Percentiles rank a stretch among this genome's conserved stretches.
Conservation (phyloP, 2,797 vertebrate species). For the Graptemys geographica region DNA sequence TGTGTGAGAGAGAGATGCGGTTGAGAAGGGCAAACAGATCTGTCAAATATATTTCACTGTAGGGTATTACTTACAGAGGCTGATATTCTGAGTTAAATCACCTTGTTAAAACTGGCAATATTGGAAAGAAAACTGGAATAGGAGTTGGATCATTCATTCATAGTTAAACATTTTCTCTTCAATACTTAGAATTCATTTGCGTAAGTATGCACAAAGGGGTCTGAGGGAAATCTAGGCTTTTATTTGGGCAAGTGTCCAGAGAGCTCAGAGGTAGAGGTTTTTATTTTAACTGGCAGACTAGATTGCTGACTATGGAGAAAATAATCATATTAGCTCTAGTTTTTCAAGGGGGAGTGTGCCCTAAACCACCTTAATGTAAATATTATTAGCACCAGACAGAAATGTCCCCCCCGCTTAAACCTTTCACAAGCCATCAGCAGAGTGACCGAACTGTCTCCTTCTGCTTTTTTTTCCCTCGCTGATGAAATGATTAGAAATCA, state of each 20-base stretch:
- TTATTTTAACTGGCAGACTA: constrained; percentile 11
- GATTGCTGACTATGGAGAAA: constrained; percentile 16
- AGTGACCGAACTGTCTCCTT: accelerated
- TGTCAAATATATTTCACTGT: not conserved
- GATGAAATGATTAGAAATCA: constrained; percentile 1
- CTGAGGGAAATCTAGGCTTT: constrained; percentile 4
- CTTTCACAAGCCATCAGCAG: not conserved
- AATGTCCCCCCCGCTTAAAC: accelerated
- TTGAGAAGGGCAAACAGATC: not conserved
- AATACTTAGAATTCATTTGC: constrained; percentile 34
- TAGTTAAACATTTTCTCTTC: not conserved
- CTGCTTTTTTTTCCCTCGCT: not conserved
- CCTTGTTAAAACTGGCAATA: constrained; percentile 4
- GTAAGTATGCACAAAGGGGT: not conserved
- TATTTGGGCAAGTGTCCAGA: not conserved
- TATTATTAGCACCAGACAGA: not conserved
- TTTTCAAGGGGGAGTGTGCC: not conserved
- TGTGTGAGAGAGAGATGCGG: not conserved
- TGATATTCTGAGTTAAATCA: constrained; percentile 8
- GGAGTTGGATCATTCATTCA: not conserved
- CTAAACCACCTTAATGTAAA: not conserved
- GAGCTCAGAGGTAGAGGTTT: not conserved
- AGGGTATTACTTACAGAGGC: not conserved
- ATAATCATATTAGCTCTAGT: not conserved
- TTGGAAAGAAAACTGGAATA: not conserved